Evolutionary conservation across 2,888 invertebrate genomes (phyloP), one percentile per base, ranked within the genome.

Genomic region (Plemyria rubiginata): DNA sequence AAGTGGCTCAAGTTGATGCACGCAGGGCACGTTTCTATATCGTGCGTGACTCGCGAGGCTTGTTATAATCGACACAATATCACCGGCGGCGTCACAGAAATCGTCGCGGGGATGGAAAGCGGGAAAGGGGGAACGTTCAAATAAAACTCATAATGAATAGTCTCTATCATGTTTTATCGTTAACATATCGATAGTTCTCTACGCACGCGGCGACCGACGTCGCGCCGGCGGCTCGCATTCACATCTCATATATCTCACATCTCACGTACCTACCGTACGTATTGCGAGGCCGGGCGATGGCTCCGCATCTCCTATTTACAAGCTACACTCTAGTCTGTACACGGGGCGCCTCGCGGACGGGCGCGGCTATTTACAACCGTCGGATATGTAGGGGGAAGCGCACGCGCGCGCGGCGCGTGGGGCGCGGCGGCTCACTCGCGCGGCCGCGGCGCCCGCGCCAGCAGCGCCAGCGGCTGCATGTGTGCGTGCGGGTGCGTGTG

Each of bases 101-200:
- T 22, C 29, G 36, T 12, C 8, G 40, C 40, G n/a, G 40, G n/a
- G 40, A 22, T 22, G 2, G 22, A 3, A n/a, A 22, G 22, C 1
- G 22, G 15, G 38, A 49, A 6, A 5, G 13, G n/a, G 32, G 52
- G n/a, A 12, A 8, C 1, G 46, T 16, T 22, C 3, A 78, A 89
- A 86, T 86, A 66, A 90, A 87, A 86, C 75, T 62, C 72, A 64
- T 45, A 36, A 58, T 49, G 32, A 46, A 65, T 77, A 76, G 75
- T 84, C 75, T 89, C 88, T 91, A 90, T 90, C 75, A 85, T 85
- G 84, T 90, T 90, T 90, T 88, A 90, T 88, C 88, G 84, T 89
- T 45, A 90, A 90, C 90, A 90, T 45, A 88, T 82, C 90, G 88
- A 90, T 87, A 90, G 84, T 86, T 85, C 81, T 85, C 90, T 90